These are phyloP conservation scores for Rhinatrema bivittatum DNA, from an alignment of 2,797 vertebrate species.

Conservation along the genomic window DNA sequence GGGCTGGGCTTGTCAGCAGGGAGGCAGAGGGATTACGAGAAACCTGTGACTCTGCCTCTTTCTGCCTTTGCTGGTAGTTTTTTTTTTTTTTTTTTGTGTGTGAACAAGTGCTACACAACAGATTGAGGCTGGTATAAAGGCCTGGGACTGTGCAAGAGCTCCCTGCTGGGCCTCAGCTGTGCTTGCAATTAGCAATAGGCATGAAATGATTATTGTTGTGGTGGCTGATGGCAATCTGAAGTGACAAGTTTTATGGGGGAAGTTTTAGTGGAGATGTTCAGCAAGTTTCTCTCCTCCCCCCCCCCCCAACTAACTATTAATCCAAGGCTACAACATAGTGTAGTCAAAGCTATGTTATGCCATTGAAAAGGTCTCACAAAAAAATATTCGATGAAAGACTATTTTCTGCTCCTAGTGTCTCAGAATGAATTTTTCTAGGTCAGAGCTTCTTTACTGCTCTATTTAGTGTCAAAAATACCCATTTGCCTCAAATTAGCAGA, in stretches of 20 bases:
- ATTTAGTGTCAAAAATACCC: constrained; percentile 68
- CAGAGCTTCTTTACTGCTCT: constrained; percentile 59
- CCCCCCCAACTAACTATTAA: constrained; percentile 52
- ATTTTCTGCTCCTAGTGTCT: constrained; percentile 51
- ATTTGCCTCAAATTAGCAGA: constrained; percentile 72
- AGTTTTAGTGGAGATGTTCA: constrained; percentile 64
- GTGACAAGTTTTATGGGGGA: constrained; percentile 93
- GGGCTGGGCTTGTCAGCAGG: constrained; percentile 78
- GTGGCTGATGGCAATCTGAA: constrained; percentile 92
- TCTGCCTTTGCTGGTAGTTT: constrained; percentile 90
- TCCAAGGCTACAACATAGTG: constrained; percentile 39
- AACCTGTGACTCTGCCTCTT: constrained; percentile 98
- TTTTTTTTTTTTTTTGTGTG: constrained; percentile 67
- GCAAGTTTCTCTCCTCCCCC: constrained; percentile 44
- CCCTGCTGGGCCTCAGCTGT: constrained; percentile 98
- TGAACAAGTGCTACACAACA: constrained; percentile 77
- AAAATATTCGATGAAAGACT: constrained; percentile 49
- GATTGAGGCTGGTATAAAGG: constrained; percentile 76
- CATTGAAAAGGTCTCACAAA: constrained; percentile 58
- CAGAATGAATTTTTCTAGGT: constrained; percentile 61
- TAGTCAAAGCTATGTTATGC: constrained; percentile 49
- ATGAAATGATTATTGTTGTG: constrained; percentile 97
- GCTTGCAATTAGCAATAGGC: constrained; percentile 98
- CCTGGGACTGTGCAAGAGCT: constrained; percentile 76
- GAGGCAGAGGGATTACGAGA: constrained; percentile 93